phyloP scores from a whole-genome alignment of 2,888 invertebrate genomes.

The Eulithis testata region DNA sequence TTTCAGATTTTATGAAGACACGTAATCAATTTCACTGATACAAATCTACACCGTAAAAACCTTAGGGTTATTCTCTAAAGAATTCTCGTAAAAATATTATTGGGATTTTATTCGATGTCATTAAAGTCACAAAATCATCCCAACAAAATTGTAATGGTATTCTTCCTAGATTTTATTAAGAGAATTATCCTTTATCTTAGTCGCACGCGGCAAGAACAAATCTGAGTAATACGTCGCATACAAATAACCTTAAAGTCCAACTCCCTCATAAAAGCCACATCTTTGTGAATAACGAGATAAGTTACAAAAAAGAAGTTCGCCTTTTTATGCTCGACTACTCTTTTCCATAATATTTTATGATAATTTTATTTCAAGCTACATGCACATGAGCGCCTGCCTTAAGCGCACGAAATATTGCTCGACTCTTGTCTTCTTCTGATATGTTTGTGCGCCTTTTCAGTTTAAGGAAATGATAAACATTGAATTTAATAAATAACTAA shows the following conservation, averaged over 20 bases:
- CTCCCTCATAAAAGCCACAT: conserved; percentile 78
- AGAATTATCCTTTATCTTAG: conserved; percentile 42
- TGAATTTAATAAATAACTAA: conserved; percentile 14
- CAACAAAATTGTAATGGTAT: no score
- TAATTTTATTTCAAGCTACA: conserved; percentile 71
- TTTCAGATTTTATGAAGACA: conserved; percentile 33
- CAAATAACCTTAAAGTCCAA: conserved; percentile 74
- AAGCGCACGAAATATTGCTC: conserved; percentile 46
- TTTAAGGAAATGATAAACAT: conserved; percentile 35
- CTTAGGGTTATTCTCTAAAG: conserved; percentile 15
- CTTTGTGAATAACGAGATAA: conserved; percentile 77
- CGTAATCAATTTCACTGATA: conserved; percentile 53
- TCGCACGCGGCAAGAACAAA: conserved; percentile 55
- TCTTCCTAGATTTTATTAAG: no score
- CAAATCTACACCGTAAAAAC: conserved; percentile 49
- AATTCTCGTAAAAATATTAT: no score
- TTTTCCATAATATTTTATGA: conserved; percentile 72
- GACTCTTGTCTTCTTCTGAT: conserved; percentile 42
- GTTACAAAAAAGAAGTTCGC: conserved; percentile 72
- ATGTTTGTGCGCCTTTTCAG: conserved; percentile 15
- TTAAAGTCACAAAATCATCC: no score
- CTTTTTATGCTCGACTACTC: conserved; percentile 67
- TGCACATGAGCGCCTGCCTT: conserved; percentile 51
- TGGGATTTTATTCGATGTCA: no score
- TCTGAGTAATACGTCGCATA: conserved; percentile 64